Evolutionary conservation across 2,113 vertebrate genomes (phyloP).

Genomic region (Chiloscyllium plagiosum): DNA sequence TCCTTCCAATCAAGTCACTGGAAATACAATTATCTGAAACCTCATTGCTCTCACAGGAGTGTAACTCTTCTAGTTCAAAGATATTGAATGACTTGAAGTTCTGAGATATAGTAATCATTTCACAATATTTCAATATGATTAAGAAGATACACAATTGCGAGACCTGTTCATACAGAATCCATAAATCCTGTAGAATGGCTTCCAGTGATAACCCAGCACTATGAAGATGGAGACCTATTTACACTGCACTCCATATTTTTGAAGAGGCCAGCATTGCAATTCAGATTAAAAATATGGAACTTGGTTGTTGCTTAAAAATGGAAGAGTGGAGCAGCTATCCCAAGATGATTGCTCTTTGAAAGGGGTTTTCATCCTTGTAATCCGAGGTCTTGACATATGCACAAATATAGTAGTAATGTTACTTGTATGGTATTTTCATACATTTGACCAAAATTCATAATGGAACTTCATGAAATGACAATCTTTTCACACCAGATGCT

Average conservation of each 20-base stretch:
- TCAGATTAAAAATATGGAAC: no score
- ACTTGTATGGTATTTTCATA: neutral
- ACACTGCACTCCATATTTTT: no score
- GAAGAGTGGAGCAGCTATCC: no score
- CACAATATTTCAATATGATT: no score
- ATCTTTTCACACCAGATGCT: neutral
- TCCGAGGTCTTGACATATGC: neutral
- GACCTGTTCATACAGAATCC: neutral
- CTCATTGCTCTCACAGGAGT: no score
- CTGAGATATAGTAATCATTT: neutral
- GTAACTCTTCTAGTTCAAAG: neutral
- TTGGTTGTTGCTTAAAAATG: no score
- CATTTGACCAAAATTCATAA: neutral
- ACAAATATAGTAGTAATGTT: neutral
- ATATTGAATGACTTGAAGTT: neutral
- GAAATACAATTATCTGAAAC: no score
- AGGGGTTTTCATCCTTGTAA: neutral
- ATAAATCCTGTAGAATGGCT: neutral
- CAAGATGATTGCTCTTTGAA: neutral
- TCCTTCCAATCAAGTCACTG: no score
- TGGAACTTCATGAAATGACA: neutral
- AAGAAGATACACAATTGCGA: neutral
- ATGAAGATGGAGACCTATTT: no score
- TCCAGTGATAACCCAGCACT: no score
- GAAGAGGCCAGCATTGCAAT: no score